Percentiles rank a stretch among this genome's conserved stretches.
These are phyloP conservation scores for Erebia palarica DNA, from an alignment of 2,888 invertebrate genomes.

Conservation along the genomic window DNA sequence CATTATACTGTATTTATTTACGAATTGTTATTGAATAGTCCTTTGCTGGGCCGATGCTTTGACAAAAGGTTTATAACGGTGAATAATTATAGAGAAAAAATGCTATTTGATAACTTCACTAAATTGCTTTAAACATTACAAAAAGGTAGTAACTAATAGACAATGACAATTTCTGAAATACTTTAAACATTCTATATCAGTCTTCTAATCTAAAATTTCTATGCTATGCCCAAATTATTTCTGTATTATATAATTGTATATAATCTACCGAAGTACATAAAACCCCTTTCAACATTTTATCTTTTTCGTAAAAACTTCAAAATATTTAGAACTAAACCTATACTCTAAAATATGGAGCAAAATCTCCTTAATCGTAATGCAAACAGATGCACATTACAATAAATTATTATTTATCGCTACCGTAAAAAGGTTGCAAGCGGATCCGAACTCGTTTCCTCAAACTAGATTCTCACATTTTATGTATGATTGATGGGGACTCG, in stretches of 20 bases:
- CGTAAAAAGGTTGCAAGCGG: constrained; percentile 16
- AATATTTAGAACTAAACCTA: no score
- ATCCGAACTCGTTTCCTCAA: constrained; percentile 28
- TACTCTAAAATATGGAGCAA: neutral
- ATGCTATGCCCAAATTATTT: no score
- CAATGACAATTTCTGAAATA: no score
- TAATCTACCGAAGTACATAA: no score
- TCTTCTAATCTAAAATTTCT: no score
- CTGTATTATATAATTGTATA: no score
- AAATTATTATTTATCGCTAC: constrained; percentile 21
- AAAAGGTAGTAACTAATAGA: neutral
- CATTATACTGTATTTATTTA: constrained; percentile 68
- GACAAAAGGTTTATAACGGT: constrained; percentile 8
- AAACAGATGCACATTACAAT: constrained; percentile 33
- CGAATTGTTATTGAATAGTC: constrained; percentile 54
- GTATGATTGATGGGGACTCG: constrained; percentile 35
- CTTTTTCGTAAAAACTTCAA: no score
- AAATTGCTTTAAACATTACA: neutral
- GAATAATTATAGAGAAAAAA: constrained; percentile 10
- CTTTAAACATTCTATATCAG: no score
- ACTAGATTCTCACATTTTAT: constrained; percentile 36
- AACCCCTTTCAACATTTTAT: no score
- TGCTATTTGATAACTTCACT: neutral
- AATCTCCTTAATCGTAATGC: constrained; percentile 25
- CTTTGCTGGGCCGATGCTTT: constrained; percentile 31